Evolutionary conservation across 2,113 vertebrate species (phyloP), one percentile per base, ranked within the genome.

Genomic region (Crotophaga sulcirostris): DNA sequence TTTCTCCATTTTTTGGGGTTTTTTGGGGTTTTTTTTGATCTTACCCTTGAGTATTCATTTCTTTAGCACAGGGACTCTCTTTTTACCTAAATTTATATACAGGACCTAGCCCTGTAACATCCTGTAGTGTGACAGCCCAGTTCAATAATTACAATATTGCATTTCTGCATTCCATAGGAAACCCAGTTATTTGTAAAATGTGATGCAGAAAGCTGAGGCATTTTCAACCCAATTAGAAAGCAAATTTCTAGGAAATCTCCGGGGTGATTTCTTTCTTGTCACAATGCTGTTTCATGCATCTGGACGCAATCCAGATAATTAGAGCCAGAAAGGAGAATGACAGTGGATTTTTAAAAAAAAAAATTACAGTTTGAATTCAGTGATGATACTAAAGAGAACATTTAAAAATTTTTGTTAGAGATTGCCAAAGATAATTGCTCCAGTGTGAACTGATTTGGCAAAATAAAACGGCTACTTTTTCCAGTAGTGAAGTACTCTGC

Each of bases 161-260:
- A 47, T 82, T 84, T 90, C 62, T 82, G 8, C 31, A 38, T 93
- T 82, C 87, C 28, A 26, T 31, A 66, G 67, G 67, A 91, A 87
- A 76, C 49, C 18, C 47, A 75, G 72, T 73, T 72, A 47, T 55
- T 25, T 89, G 25, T 18, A 87, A 93, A 94, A 94, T 74, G 18
- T 47, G 55, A 55, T 88, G 24, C 34, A 77, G 76, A 84, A 91
- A 86, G 82, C 59, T 74, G 63, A 77, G 52, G 79, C 75, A 78
- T 96, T 94, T 97, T 95, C 87, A 90, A 70, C 63, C 59, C 83
- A 84, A 91, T 86, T 93, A 93, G 78, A 95, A 94, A 78, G 74
- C 64, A 93, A 90, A 94, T 94, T 94, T 96, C 86, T 84, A 52
- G 66, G 67, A 80, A 96, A 77, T 90, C 93, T 94, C 91, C 80